These are phyloP conservation scores for Melitaea athalia DNA, from an alignment of 2,888 invertebrate genomes.

Conservation along the genomic window DNA sequence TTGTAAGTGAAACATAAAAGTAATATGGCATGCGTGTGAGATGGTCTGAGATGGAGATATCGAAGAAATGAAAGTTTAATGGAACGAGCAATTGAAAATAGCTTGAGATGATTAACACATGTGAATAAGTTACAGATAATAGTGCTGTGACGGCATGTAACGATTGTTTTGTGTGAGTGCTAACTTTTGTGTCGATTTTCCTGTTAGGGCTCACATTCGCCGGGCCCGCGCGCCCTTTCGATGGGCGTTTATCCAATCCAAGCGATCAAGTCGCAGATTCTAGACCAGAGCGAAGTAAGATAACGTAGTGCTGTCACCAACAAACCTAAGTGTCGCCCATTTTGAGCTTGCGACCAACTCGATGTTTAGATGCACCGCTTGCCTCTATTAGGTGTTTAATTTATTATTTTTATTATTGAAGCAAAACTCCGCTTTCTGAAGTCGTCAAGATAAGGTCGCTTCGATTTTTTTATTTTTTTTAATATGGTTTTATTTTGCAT, in stretches of 20 bases:
- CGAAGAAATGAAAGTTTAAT: conserved; percentile 41
- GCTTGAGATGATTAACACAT: conserved; percentile 64
- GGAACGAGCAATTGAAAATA: conserved; percentile 56
- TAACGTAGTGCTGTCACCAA: conserved; percentile 67
- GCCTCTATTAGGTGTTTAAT: conserved; percentile 72
- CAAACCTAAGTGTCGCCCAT: conserved; percentile 67
- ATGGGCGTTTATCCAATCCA: conserved; percentile 96
- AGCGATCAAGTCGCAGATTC: conserved; percentile 93
- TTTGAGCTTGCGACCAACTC: conserved; percentile 74
- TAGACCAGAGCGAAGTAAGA: conserved; percentile 95
- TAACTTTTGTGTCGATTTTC: conserved; percentile 81
- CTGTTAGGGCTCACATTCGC: conserved; percentile 93
- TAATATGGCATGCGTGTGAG: conserved; percentile 64
- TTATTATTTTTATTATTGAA: conserved; percentile 40
- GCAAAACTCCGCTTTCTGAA: conserved; percentile 42
- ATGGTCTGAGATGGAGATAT: conserved; percentile 19
- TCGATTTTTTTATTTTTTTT: conserved; percentile 44
- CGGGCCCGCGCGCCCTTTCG: conserved; percentile 94
- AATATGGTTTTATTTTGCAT: conserved; percentile 41
- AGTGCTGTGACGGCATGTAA: conserved; percentile 71
- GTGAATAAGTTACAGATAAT: conserved; percentile 50
- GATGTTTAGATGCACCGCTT: conserved; percentile 82
- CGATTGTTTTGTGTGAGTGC: conserved; percentile 83
- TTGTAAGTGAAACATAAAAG: conserved; percentile 36
- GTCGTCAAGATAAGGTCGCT: conserved; percentile 45